Evolutionary conservation across 2,888 invertebrate genomes (phyloP).

Genomic region (Creontiades dilutus): DNA sequence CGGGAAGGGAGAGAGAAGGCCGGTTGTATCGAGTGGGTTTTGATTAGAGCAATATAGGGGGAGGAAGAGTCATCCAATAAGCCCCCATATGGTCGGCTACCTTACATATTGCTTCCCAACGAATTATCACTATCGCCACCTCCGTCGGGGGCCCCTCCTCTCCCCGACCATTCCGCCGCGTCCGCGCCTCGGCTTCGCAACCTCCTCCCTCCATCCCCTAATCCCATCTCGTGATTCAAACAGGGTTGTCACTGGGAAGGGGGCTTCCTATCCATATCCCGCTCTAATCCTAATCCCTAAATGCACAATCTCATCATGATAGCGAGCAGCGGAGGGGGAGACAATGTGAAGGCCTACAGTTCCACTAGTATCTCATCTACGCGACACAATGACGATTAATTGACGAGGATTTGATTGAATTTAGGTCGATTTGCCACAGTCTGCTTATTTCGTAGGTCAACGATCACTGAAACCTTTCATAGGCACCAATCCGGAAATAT

Average conservation of each 20-base stretch:
- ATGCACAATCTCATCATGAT: neutral
- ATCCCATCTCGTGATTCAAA: slow-evolving; percentile 56
- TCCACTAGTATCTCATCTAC: too few species aligned
- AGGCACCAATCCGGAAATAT: too few species aligned
- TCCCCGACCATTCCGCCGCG: neutral
- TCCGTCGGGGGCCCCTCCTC: neutral
- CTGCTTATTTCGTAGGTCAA: too few species aligned
- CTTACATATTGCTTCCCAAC: slow-evolving; percentile 66
- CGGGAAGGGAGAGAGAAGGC: neutral
- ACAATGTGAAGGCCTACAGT: too few species aligned
- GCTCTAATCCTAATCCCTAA: slow-evolving; percentile 48
- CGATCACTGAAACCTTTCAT: too few species aligned
- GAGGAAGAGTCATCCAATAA: slow-evolving; percentile 60
- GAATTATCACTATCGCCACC: slow-evolving; percentile 58
- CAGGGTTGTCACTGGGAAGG: neutral
- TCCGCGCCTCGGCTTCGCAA: neutral
- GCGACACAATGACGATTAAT: too few species aligned
- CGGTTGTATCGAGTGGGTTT: slow-evolving; percentile 59
- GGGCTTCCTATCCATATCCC: slow-evolving; percentile 1
- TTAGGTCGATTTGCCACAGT: too few species aligned
- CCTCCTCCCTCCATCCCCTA: neutral
- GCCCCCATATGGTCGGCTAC: slow-evolving; percentile 61
- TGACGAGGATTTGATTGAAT: too few species aligned
- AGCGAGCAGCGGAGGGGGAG: too few species aligned
- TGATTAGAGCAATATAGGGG: slow-evolving; percentile 65